These are phyloP conservation scores for Euphonia xanthogaster DNA, from an alignment of 2,797 vertebrate genomes.

Conservation along the genomic window DNA sequence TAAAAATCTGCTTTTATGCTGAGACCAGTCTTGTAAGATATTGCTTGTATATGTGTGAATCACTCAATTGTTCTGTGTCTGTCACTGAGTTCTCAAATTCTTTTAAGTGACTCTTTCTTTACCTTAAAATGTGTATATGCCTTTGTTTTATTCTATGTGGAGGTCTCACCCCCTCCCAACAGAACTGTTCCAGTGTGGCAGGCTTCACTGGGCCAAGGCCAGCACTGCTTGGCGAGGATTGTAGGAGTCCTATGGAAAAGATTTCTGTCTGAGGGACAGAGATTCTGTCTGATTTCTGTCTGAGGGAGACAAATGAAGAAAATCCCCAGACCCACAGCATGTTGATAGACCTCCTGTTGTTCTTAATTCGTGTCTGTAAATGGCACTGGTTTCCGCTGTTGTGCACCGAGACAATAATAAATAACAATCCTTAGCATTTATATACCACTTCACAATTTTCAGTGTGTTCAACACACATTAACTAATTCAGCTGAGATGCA, in stretches of 20 bases:
- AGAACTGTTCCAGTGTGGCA: not conserved
- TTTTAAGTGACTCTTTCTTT: not conserved
- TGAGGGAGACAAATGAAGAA: constrained; percentile 3
- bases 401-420: constrained; percentile 47
- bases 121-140: not conserved
- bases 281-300: too few species aligned
- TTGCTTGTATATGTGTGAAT: not conserved
- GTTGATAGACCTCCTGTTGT: constrained; percentile 43
- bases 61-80: not conserved
- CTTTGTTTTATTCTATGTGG: not conserved
- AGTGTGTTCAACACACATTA: not conserved
- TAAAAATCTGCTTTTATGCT: not conserved
- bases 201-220: not conserved
- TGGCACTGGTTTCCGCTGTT: constrained; percentile 24
- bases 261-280: not conserved
- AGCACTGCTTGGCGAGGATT: accelerated
- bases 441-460: constrained; percentile 18
- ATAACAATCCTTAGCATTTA: constrained; percentile 16
- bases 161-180: not conserved
- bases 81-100: not conserved
- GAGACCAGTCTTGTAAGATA: not conserved
- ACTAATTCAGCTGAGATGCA: constrained; percentile 35
- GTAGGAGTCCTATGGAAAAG: not conserved
- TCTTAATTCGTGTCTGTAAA: constrained; percentile 23
- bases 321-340: constrained; percentile 13